A percentile compares a stretch with the other conserved stretches of the same genome.
These are phyloP conservation scores for Scaptomyza parva DNA, from an alignment of 2,888 invertebrate genomes.

Conservation along the genomic window DNA sequence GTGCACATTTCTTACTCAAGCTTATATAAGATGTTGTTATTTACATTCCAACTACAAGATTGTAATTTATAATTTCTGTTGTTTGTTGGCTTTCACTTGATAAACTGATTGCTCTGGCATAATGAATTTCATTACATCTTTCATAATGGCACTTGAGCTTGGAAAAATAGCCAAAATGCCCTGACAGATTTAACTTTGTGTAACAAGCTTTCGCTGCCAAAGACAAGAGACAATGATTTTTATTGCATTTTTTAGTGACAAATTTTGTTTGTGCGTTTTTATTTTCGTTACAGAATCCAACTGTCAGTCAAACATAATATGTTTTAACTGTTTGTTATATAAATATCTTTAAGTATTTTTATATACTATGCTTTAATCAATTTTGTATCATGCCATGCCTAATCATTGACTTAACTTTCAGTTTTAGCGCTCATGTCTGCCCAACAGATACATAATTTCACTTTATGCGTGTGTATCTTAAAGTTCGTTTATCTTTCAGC, in stretches of 20 bases:
- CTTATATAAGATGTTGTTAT: conserved; percentile 58
- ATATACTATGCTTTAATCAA: not conserved
- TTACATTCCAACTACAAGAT: not conserved
- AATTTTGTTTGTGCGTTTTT: conserved; percentile 17
- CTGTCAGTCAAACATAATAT: not conserved
- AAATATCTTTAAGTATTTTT: not conserved
- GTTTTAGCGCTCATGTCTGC: conserved; percentile 53
- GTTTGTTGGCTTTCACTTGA: conserved; percentile 53
- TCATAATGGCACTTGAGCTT: conserved; percentile 68
- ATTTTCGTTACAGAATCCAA: conserved; percentile 38
- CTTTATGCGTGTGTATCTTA: conserved; percentile 67
- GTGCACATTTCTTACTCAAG: conserved; percentile 7
- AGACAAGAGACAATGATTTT: conserved; percentile 56
- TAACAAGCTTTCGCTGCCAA: conserved; percentile 73
- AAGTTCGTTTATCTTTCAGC: conserved; percentile 18
- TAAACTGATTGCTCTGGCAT: conserved; percentile 38
- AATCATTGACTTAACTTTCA: conserved; percentile 55
- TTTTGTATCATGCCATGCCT: conserved; percentile 20
- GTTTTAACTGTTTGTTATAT: conserved; percentile 31
- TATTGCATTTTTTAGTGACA: conserved; percentile 79
- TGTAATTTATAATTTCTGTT: conserved; percentile 1
- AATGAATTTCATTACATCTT: conserved; percentile 69
- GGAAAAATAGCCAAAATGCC: conserved; percentile 25
- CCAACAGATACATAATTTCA: conserved; percentile 68
- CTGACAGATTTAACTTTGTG: conserved; percentile 63